phyloP scores from a whole-genome alignment of 1,140 invertebrate genomes.

The Polypedilum vanderplanki region DNA sequence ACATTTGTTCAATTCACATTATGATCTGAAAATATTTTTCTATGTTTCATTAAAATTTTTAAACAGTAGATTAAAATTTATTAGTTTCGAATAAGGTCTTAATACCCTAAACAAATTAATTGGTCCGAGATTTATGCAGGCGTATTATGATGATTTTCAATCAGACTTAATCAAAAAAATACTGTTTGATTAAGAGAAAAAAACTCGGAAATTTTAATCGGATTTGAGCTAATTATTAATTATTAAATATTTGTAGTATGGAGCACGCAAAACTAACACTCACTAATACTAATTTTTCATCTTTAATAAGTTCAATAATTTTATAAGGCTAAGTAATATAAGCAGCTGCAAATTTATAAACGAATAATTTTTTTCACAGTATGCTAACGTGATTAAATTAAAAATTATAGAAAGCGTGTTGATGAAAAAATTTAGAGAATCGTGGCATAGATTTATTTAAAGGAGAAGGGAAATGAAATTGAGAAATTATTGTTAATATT shows the following conservation, averaged over 20 bases:
- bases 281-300: background rate
- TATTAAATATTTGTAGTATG: background rate
- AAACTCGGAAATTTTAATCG: background rate
- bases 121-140: background rate
- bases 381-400: background rate
- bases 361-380: background rate
- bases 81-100: background rate
- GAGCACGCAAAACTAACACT: no score
- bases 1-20: background rate
- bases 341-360: background rate
- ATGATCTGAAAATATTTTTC: background rate
- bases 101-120: background rate
- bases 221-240: conserved; percentile 8
- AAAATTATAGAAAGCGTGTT: no score
- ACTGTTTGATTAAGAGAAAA: background rate
- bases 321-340: background rate
- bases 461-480: background rate
- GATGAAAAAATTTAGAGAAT: background rate
- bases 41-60: no score
- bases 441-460: conserved; percentile 7
- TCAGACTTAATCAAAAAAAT: background rate
- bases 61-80: no score
- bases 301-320: background rate
- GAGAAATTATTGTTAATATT: background rate
- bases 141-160: background rate